Conservation (phyloP, 2,888 invertebrate species). For the Melanchra persicariae region DNA sequence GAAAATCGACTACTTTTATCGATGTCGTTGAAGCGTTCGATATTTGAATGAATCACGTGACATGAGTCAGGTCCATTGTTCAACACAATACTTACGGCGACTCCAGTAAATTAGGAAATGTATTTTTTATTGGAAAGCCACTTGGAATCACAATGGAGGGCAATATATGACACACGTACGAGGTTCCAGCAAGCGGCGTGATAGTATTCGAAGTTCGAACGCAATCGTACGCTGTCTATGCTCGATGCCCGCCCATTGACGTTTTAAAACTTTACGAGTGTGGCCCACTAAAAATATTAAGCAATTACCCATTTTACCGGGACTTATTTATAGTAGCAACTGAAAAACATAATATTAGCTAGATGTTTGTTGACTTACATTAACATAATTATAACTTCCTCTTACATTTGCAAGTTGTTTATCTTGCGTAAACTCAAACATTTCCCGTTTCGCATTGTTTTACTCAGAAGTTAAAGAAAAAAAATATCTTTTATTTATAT, state of each 20-base stretch:
- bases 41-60: constrained; percentile 88
- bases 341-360: constrained; percentile 40
- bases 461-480: constrained; percentile 77
- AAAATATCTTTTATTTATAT: constrained; percentile 84
- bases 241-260: constrained; percentile 63
- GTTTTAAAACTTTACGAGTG: constrained; percentile 58
- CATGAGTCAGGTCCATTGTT: constrained; percentile 89
- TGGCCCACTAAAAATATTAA: constrained; percentile 55
- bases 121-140: constrained; percentile 88
- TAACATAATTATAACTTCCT: constrained; percentile 70
- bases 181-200: constrained; percentile 84
- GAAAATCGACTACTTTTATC: constrained; percentile 65
- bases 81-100: constrained; percentile 82
- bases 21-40: constrained; percentile 74
- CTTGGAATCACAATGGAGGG: constrained; percentile 86
- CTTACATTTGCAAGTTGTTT: constrained; percentile 65
- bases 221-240: constrained; percentile 68
- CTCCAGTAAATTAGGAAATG: constrained; percentile 89
- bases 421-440: constrained; percentile 77
- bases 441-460: constrained; percentile 85
- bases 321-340: constrained; percentile 14
- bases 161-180: constrained; percentile 82
- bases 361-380: constrained; percentile 63
- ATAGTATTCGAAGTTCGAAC: constrained; percentile 81
- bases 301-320: constrained; percentile 42